Percentiles rank a stretch among this genome's conserved stretches.
Evolutionary conservation across 1,140 invertebrate genomes (phyloP).

Genomic region (Lepidurus arcticus): DNA sequence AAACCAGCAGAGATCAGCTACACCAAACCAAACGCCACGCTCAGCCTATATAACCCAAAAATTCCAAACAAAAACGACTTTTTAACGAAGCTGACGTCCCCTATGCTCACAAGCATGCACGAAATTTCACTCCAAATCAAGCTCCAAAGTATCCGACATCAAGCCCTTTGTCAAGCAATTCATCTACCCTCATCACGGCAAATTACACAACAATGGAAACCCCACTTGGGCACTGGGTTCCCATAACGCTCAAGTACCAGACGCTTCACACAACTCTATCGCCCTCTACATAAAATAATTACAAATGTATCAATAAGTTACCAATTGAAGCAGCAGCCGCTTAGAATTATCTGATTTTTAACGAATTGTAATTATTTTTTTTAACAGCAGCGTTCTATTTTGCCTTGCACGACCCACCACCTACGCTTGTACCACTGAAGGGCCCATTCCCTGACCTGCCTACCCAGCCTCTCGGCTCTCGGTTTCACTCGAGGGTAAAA

Average conservation of each 20-base stretch:
- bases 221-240: neutral
- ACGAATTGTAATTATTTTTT: neutral
- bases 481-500: constrained; percentile 18
- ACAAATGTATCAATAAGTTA: too few species aligned
- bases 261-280: neutral
- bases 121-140: neutral
- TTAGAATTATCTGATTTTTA: too few species aligned
- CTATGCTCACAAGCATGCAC: neutral
- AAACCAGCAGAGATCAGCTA: neutral
- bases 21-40: neutral
- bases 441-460: constrained; percentile 12
- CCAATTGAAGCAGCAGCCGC: too few species aligned
- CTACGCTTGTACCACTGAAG: neutral
- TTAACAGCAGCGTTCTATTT: neutral
- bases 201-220: neutral
- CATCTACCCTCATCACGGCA: neutral
- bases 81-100: neutral
- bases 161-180: neutral
- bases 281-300: neutral
- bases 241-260: neutral
- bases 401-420: neutral
- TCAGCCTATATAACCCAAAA: neutral
- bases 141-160: neutral
- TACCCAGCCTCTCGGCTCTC: neutral
- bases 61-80: neutral